Evolutionary conservation across 2,797 vertebrate species (phyloP), one percentile per base, ranked within the genome.

Genomic region (Hipposideros larvatus): DNA sequence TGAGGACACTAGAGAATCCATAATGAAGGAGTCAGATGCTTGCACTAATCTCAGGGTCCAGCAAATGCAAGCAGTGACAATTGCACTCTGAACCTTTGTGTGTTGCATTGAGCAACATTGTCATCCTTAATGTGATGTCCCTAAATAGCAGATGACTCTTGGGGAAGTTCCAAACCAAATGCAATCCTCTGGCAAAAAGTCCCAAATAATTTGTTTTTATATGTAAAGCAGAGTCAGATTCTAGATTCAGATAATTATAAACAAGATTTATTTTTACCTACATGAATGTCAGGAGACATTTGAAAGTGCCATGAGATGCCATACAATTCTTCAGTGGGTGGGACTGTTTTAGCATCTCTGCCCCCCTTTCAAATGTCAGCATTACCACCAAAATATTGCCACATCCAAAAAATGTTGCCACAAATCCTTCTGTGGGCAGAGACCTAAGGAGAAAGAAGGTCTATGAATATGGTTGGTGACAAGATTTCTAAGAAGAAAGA

Each of bases 241-340:
- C 85, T 91, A 85, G 65, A n/a, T 63, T 65, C 84, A 70, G 41
- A n/a, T 91, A 19, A 94, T 70, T 87, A 59, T 75, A 79, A 75
- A 61, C 24, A 55, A 34, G 9, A 41, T 55, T 68, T 70, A 61
- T 53, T 68, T 73, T 80, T 55, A 86, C 13, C 31, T 75, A 26
- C 43, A n/a, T n/a, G 28, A 90, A 66, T 26, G 63, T 28, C 4
- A 8, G 66, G 26, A 18, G 34, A 80, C 41, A 46, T 91, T 48
- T 66, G 31, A 83, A 95, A 92, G 68, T 41, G 31, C 43, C 15
- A 31, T 48, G 24, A 63, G 66, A 90, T 65, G 48, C 34, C 63
- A 94, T 85, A 43, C 15, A 90, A 5, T 66, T 75, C 37, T 68
- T 61, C 66, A n/a, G 15, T 37, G 7, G 61, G 48, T 46, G 21